Conservation (phyloP, 2,888 invertebrate genomes). For the Eulithis testata region DNA sequence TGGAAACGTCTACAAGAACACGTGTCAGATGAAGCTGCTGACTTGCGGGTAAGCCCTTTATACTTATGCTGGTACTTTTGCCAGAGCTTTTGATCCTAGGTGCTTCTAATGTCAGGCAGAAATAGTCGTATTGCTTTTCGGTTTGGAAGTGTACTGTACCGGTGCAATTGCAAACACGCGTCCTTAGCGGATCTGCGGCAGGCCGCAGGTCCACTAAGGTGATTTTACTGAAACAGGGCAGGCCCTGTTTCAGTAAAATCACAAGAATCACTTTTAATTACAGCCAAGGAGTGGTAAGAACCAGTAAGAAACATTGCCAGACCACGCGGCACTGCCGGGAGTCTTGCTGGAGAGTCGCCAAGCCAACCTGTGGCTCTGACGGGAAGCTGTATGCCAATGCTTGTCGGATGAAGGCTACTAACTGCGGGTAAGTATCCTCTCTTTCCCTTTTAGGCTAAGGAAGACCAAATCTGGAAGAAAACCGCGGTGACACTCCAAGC, state of each 20-base stretch:
- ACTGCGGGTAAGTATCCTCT: conserved; percentile 88
- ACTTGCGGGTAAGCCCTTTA: conserved; percentile 90
- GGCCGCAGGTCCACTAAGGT: no score
- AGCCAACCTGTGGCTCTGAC: conserved; percentile 95
- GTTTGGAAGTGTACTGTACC: no score
- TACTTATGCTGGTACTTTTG: conserved; percentile 30
- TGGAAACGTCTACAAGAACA: conserved; percentile 96
- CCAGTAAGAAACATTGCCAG: conserved; percentile 95
- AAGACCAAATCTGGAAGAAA: no score
- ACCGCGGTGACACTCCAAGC: no score
- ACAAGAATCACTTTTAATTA: conserved; percentile 43
- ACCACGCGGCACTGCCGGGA: conserved; percentile 96
- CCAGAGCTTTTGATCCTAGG: neutral
- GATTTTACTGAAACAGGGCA: no score
- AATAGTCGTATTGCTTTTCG: no score
- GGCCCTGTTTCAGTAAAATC: no score
- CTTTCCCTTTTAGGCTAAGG: no score
- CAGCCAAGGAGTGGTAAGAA: conserved; percentile 93
- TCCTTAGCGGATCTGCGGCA: no score
- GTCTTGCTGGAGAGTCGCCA: conserved; percentile 95
- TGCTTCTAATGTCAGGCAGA: no score
- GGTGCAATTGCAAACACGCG: no score
- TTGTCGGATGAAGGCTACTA: conserved; percentile 96
- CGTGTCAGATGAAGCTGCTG: conserved; percentile 95
- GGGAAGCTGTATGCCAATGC: conserved; percentile 95